Conservation (phyloP, 2,797 vertebrate species). For the Alca torda region DNA sequence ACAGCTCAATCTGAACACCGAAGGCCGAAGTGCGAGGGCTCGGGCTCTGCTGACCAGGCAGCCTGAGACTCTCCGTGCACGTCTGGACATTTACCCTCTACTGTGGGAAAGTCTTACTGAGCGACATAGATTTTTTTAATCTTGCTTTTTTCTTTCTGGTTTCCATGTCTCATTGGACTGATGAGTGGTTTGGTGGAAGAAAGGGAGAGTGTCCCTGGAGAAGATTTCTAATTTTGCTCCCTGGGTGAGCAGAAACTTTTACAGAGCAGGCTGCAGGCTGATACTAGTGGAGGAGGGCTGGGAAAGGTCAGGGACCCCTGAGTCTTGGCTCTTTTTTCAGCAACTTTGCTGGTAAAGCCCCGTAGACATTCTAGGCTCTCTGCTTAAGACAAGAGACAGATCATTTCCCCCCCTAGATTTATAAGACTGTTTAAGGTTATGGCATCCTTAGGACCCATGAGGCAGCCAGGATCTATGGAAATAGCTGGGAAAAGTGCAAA, state of each 20-base stretch:
- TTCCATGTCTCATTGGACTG: not conserved
- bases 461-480: not conserved
- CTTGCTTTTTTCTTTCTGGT: not conserved
- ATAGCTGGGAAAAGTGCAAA: constrained; percentile 8
- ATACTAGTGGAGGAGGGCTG: constrained; percentile 13
- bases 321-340: not conserved
- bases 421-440: not conserved
- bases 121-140: not conserved
- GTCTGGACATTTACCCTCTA: not conserved
- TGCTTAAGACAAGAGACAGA: not conserved
- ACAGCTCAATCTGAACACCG: not conserved
- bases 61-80: not conserved
- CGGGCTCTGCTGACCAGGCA: not conserved
- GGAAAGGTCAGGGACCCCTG: constrained; percentile 44
- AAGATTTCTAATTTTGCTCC: constrained; percentile 33
- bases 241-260: constrained; percentile 18
- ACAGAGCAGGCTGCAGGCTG: not conserved
- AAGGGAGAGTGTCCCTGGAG: constrained; percentile 5
- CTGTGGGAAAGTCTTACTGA: not conserved
- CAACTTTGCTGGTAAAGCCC: not conserved
- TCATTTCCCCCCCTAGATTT: not conserved
- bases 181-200: not conserved
- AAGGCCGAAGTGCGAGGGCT: too few species aligned
- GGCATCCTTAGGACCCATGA: not conserved
- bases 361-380: not conserved